phyloP scores from a whole-genome alignment of 2,888 invertebrate species.

The Apotomis capreana region DNA sequence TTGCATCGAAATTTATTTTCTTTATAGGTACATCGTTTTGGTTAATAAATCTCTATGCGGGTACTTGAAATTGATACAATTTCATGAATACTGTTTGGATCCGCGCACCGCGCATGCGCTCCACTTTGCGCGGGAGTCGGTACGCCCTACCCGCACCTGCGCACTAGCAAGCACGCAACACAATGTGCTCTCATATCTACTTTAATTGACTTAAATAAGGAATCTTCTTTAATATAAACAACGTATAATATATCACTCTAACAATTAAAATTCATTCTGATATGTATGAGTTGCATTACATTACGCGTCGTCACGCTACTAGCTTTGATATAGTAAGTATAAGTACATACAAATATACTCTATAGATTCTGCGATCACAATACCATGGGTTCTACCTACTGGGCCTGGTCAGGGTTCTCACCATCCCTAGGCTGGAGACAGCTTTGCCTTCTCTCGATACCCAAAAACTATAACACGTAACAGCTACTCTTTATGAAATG shows the following conservation, averaged over 20 bases:
- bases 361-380: constrained; percentile 30
- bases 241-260: constrained; percentile 59
- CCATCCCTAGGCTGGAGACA: constrained; percentile 1
- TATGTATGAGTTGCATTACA: constrained; percentile 72
- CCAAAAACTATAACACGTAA: background rate
- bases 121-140: background rate
- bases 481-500: too few relatives aligned
- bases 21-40: constrained; percentile 16
- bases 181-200: constrained; percentile 62
- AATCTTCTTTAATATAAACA: constrained; percentile 71
- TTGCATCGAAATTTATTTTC: background rate
- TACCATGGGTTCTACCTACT: constrained; percentile 6
- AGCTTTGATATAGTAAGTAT: constrained; percentile 20
- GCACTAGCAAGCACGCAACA: constrained; percentile 57
- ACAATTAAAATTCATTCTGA: constrained; percentile 69
- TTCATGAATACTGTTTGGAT: constrained; percentile 37
- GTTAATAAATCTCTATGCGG: constrained; percentile 9
- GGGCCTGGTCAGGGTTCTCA: background rate
- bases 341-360: constrained; percentile 26
- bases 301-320: constrained; percentile 9
- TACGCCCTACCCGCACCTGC: background rate
- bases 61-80: constrained; percentile 42
- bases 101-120: background rate
- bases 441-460: background rate
- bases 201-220: constrained; percentile 83